Conservation (phyloP, 1,140 invertebrate genomes). For the Copidosoma floridanum region DNA sequence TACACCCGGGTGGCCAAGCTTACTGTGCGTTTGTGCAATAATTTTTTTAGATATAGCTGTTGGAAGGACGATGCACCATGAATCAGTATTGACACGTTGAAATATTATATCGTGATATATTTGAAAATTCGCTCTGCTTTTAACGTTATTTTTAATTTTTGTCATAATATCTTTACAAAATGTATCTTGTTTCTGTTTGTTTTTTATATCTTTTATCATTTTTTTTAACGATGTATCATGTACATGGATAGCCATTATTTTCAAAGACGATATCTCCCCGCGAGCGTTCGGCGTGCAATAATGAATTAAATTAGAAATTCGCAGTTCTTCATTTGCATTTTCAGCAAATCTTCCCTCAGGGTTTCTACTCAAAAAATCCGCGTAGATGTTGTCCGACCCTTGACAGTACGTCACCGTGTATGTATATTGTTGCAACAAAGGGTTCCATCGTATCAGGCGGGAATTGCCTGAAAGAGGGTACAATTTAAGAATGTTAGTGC, state of each 20-base stretch:
- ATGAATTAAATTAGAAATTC: not conserved
- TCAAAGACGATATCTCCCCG: not conserved
- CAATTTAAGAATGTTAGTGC: not conserved
- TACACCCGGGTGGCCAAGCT: no score
- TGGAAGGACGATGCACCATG: not conserved
- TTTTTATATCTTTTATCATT: not conserved
- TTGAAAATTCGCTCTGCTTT: not conserved
- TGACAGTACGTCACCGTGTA: slow-evolving; percentile 42
- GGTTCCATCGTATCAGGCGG: slow-evolving; percentile 49
- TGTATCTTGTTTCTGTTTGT: not conserved
- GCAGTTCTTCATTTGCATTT: not conserved
- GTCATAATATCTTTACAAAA: not conserved
- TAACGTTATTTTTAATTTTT: not conserved
- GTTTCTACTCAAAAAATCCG: not conserved
- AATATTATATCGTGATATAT: not conserved
- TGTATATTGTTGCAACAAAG: slow-evolving; percentile 49
- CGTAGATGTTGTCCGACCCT: slow-evolving; percentile 6
- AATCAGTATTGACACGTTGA: not conserved
- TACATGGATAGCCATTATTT: not conserved
- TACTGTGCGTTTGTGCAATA: not conserved
- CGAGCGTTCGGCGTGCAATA: not conserved
- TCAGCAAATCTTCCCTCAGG: not conserved
- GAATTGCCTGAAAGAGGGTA: slow-evolving; percentile 38
- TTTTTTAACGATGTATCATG: not conserved
- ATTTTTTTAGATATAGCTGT: not conserved